Evolutionary conservation across 2,113 vertebrate species (phyloP), one percentile per base, ranked within the genome.

Genomic region (Sus scrofa): DNA sequence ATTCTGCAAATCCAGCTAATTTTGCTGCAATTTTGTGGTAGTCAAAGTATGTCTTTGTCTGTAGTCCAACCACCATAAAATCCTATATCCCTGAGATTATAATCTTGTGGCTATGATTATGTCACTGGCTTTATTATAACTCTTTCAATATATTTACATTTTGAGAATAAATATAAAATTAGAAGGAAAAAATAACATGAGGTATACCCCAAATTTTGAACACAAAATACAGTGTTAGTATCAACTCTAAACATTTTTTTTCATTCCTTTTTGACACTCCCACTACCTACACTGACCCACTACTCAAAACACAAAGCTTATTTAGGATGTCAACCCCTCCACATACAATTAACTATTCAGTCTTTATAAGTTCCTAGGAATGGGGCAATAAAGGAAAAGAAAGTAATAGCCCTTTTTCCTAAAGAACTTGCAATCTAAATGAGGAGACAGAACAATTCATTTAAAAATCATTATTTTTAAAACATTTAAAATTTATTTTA

Each of bases 81-180:
- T 87, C 70, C 32, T 86, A 14, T 67, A 82, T 73, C 54, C 6
- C 19, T 39, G 39, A 65, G 73, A 89, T 90, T 67, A 63, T 95
- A 68, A 90, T 58, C 89, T 81, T 88, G 63, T 74, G 92, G 62
- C 37, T 90, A 73, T 77, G n/a, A 75, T 75, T 92, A 92, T 87
- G 77, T 71, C 27, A 74, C 63, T 93, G 44, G 52, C 78, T 83
- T 75, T 78, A 86, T 78, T 74, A 50, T 37, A 92, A 79, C 26
- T 60, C 9, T 50, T 85, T 50, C 44, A 32, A 44, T 65, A 71
- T 65, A 89, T 73, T 91, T 94, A 88, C 34, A 96, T 54, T 95
- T 82, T 83, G 73, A 96, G 54, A 79, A 34, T 87, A 94, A 88
- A 92, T 75, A 75, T 44, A 77, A 94, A 91, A 82, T 65, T 58